A percentile compares a stretch with the other conserved stretches of the same genome.
These are phyloP conservation scores for Saguinus midas DNA, from an alignment of 2,113 vertebrate genomes.

Conservation along the genomic window DNA sequence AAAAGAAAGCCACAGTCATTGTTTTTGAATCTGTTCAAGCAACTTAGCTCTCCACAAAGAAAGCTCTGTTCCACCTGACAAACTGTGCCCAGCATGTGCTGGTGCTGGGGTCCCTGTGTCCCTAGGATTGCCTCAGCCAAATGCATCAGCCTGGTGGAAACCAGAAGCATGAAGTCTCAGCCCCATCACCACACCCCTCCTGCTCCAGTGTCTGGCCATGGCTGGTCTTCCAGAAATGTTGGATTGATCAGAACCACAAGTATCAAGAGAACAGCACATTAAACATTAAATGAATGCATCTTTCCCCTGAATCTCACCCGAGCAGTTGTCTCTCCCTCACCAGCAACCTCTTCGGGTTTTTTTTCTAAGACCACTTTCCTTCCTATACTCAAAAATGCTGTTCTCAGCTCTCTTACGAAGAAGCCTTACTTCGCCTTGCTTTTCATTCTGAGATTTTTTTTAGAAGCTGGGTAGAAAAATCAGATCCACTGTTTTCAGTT, in stretches of 20 bases:
- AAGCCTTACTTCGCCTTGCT: not conserved
- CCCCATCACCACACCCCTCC: no score
- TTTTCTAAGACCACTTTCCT: not conserved
- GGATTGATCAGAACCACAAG: not conserved
- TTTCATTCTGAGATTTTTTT: conserved; percentile 3
- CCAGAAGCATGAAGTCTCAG: rapidly evolving
- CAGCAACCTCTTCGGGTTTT: not conserved
- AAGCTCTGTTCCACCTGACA: not conserved
- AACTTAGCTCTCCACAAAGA: not conserved
- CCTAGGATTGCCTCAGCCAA: not conserved
- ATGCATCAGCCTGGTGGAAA: not conserved
- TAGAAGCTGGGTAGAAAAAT: not conserved
- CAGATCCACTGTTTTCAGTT: not conserved
- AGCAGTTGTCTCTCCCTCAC: not conserved
- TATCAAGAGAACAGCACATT: not conserved
- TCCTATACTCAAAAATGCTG: not conserved
- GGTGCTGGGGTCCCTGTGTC: not conserved
- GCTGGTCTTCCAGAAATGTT: not conserved
- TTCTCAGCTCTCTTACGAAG: not conserved
- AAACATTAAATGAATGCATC: not conserved
- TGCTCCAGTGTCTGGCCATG: not conserved
- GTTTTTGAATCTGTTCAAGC: not conserved
- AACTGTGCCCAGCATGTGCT: not conserved
- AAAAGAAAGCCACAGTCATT: not conserved
- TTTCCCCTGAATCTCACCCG: not conserved